Conservation (phyloP, 2,797 vertebrate species). For the Arctocebus calabarensis region DNA sequence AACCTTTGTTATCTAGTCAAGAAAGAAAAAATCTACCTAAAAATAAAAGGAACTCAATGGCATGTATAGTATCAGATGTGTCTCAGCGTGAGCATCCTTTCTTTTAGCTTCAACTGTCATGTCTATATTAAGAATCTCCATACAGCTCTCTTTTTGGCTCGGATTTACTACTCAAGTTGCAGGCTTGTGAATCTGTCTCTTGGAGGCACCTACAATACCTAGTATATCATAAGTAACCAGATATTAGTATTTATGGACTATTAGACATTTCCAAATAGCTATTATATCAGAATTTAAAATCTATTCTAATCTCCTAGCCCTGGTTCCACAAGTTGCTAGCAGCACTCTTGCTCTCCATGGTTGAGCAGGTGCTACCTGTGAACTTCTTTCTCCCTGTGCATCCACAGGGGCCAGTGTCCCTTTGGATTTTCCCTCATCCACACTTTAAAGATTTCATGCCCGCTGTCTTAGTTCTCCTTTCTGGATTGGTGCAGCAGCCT, state of each 20-base stretch:
- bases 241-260: background rate
- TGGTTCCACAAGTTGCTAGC: background rate
- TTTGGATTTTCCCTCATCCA: background rate
- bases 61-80: background rate
- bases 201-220: background rate
- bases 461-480: background rate
- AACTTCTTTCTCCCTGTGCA: background rate
- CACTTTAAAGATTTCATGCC: background rate
- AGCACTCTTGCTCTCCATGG: background rate
- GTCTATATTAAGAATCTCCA: background rate
- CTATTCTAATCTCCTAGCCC: background rate
- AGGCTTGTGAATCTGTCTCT: background rate
- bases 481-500: background rate
- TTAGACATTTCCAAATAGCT: background rate
- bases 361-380: background rate
- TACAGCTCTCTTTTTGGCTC: background rate
- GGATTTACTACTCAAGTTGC: background rate
- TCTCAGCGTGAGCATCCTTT: background rate
- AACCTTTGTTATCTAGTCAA: background rate
- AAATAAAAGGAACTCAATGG: background rate
- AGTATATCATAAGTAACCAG: background rate
- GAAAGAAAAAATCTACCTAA: conserved; percentile 8
- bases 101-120: background rate
- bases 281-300: background rate
- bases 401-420: background rate